Base-by-base conservation (phyloP, 2,113 vertebrate genomes). In the Ibidorhyncha struthersii region DNA sequence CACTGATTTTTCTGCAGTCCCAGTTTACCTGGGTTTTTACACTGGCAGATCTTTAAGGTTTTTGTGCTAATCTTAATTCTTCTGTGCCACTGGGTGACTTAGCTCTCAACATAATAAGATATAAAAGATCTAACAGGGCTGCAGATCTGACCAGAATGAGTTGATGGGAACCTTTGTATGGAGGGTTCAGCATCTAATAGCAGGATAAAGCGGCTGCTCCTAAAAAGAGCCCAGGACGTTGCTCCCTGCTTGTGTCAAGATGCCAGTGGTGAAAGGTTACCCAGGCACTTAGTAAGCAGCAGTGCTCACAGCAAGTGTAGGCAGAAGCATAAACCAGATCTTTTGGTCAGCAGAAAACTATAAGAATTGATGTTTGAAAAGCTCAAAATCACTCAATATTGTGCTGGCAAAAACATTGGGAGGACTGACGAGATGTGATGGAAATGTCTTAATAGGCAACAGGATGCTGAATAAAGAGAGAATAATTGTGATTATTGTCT, bases 401-500 rank as follows among this genome's bases (percentile, higher is more conserved):
- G 50, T 89, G 40, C 91, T 82, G 85, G 91, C 82, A 87, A 77
- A 84, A 95, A 53, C 91, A 94, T 76, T 72, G 86, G 70, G 77
- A 96, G 73, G 65, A 82, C 79, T 82, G 70, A 76, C 10, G 12
- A 69, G 86, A 94, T 95, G 91, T 79, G 80, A 89, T 94, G 50
- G 81, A 94, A 95, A 89, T 85, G 83, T 49, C 69, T 96, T 95
- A 95, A 90, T 73, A 95, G 65, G 66, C 90, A 97, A 92, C 76
- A 82, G 77, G 89, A 86, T 91, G 73, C 89, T 85, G 94, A 92
- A 91, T 96, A 87, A 82, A 96, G 93, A 86, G 94, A 83, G 41
- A 95, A 86, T 96, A 92, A 96, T 92, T 94, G 89, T 89, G 76
- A 92, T 97, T 94, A 86, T 95, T 96, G 90, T 89, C 89, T 97